Base-by-base conservation (phyloP, 2,797 vertebrate genomes). In the Sebastes iracundus region DNA sequence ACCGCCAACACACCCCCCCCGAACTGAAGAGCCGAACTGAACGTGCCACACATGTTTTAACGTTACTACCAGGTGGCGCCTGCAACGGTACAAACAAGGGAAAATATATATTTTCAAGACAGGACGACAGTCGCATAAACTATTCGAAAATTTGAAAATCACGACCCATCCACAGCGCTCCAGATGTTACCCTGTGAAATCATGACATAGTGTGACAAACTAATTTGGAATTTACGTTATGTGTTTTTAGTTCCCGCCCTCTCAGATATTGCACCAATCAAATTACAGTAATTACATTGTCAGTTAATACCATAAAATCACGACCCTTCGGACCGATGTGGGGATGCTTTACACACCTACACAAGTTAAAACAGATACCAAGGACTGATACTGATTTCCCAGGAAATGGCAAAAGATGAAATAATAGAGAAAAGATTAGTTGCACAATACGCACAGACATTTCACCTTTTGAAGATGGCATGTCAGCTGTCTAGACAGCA, bases 401-500 rank as follows among this genome's bases (percentile, higher is more conserved):
- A 46, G 58, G 7, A 59, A 58, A 55, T 10, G 35, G 16, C 28
- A 74, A 66, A 14, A 53, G 23, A 58, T 76, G 3, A 30, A 63
- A 52, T 76, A 59, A 59, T 58, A 63, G 9, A n/a, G 18, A 32
- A 33, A 22, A 62, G n/a, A n/a, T 69, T 2, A 73, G 61, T 59
- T 49, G 6, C 33, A 53, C 28, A 53, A 70, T 65, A 56, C 13
- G 4, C 55, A 59, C 5, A 58, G 53, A 72, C 49, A 14, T 72
- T 75, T 53, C 25, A 77, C 1, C 5, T 59, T 53, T 78, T 61
- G 16, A 74, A 67, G 60, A 69, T 6, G 11, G 1, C 9, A 22
- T 18, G 12, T 13, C 22, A 5, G 42, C 4, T 6, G 38, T 74
- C 27, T 16, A 18, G 25, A 75, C 55, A 55, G 2, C 20, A 60